A percentile compares a stretch with the other conserved stretches of the same genome.
phyloP scores from a whole-genome alignment of 2,113 vertebrate species.

The Aspidoscelis tigris region DNA sequence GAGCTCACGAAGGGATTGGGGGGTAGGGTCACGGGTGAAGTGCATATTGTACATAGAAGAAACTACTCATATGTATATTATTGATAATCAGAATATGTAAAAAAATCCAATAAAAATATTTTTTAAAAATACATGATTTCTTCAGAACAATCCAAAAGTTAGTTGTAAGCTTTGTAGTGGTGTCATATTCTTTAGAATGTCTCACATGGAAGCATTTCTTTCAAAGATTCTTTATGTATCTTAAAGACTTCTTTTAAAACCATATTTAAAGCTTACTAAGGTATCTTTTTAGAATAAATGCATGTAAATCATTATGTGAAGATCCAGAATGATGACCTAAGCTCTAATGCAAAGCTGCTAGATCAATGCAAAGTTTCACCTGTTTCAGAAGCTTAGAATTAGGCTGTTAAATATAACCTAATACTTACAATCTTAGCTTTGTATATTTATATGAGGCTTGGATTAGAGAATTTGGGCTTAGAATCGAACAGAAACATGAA shows the following conservation, averaged over 20 bases:
- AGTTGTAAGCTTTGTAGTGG: conserved; percentile 3
- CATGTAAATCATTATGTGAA: conserved; percentile 25
- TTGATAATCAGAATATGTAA: too few species aligned
- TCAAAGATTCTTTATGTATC: conserved; percentile 8
- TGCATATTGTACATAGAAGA: too few species aligned
- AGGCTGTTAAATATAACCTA: conserved; percentile 11
- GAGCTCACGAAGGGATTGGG: too few species aligned
- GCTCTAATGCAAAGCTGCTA: conserved; percentile 5
- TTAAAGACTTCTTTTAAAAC: background rate
- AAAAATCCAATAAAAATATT: too few species aligned
- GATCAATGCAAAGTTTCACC: conserved; percentile 27
- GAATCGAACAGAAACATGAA: background rate
- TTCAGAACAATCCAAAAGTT: background rate
- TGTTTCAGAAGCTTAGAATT: conserved; percentile 1
- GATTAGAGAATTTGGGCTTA: background rate
- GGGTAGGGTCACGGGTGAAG: too few species aligned
- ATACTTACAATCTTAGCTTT: background rate
- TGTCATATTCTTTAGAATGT: background rate
- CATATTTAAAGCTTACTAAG: conserved; percentile 20
- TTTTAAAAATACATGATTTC: background rate
- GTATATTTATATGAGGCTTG: too few species aligned
- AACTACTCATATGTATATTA: too few species aligned
- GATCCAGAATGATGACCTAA: conserved; percentile 20
- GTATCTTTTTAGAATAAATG: conserved; percentile 25
- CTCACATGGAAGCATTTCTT: background rate